phyloP scores from a whole-genome alignment of 2,888 invertebrate genomes.

The Camptogramma bilineatum region DNA sequence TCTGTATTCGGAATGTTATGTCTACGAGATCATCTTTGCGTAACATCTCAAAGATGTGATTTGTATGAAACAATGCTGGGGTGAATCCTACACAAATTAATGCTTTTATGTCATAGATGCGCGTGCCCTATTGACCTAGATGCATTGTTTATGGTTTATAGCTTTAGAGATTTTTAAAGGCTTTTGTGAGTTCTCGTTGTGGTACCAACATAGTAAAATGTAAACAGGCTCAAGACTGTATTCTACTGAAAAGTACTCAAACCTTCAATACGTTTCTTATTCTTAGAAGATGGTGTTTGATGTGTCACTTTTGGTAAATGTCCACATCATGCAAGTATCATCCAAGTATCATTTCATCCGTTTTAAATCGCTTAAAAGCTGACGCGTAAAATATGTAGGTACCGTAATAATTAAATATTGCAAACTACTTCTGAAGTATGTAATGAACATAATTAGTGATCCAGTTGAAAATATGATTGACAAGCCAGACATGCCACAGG shows the following conservation, averaged over 20 bases:
- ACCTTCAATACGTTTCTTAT: no score
- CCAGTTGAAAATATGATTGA: conserved; percentile 14
- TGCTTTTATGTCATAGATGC: conserved; percentile 22
- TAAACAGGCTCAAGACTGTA: no score
- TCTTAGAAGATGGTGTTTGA: no score
- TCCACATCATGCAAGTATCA: no score
- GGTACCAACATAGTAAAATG: no score
- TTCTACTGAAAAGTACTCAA: no score
- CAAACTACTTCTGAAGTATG: background rate
- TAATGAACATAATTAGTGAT: conserved; percentile 3
- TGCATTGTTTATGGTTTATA: conserved; percentile 13
- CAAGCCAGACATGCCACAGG: conserved; percentile 2
- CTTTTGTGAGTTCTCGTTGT: no score
- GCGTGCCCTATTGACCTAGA: conserved; percentile 31
- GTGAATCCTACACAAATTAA: conserved; percentile 38
- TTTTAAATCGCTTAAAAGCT: background rate
- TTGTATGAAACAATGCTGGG: conserved; percentile 39
- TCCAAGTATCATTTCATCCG: no score
- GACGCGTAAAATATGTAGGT: background rate
- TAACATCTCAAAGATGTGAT: conserved; percentile 35
- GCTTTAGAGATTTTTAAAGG: conserved; percentile 1
- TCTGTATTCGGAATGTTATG: conserved; percentile 34
- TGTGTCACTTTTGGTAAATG: no score
- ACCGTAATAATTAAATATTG: background rate
- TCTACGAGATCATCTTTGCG: conserved; percentile 31